Conservation (phyloP, 2,113 vertebrate genomes). For the Apistogramma diplotaenia region DNA sequence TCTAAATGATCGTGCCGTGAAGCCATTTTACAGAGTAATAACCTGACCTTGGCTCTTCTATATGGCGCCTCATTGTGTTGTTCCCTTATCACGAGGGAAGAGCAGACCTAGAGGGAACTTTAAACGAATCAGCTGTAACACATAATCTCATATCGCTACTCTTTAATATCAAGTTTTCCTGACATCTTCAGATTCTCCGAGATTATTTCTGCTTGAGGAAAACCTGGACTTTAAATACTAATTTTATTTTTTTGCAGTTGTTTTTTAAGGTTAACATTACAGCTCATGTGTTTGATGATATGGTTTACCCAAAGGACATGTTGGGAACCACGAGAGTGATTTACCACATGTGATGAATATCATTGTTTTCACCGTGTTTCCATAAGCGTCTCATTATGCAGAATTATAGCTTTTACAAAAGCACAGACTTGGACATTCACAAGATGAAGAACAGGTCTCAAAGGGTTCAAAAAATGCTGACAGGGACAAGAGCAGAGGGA, state of each 20-base stretch:
- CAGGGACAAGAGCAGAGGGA: conserved; percentile 38
- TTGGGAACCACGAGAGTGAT: conserved; percentile 10
- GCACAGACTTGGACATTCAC: conserved; percentile 55
- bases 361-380: conserved; percentile 54
- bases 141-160: no score
- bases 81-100: neutral
- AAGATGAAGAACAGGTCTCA: conserved; percentile 61
- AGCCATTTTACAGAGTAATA: neutral
- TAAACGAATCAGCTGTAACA: neutral
- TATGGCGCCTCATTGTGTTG: neutral
- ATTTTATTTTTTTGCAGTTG: no score
- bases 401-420: conserved; percentile 59
- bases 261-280: conserved; percentile 42
- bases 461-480: conserved; percentile 59
- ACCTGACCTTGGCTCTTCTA: neutral
- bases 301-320: conserved; percentile 36
- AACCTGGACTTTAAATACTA: no score
- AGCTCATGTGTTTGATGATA: conserved; percentile 35
- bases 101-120: neutral
- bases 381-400: conserved; percentile 52
- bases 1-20: neutral
- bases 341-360: conserved; percentile 37
- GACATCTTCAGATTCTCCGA: no score
- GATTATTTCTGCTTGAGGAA: no score
- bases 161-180: no score